Base-by-base conservation (phyloP, 2,797 vertebrate genomes). In the Gallinago nigripennis region DNA sequence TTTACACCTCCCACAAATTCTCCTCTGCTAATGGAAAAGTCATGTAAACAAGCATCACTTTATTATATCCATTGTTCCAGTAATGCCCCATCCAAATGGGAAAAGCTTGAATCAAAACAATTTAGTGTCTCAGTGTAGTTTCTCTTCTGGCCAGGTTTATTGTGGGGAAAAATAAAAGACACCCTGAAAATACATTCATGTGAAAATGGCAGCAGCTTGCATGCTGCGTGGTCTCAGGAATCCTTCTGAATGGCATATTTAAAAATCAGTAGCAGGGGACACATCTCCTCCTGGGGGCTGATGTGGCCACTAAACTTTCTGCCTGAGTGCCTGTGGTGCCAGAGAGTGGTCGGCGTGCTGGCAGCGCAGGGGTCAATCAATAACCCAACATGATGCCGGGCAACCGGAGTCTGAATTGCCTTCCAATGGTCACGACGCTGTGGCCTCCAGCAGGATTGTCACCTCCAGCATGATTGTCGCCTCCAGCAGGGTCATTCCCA, bases 1-100 rank as follows among this genome's bases (percentile, higher is more conserved):
- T 92, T 95, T 94, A 92, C 45, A 65, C 86, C 80, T 96, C 83
- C 88, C 68, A 85, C 93, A 96, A 96, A 96, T 94, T 87, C 65
- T 87, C 48, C n/a, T 84, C 53, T 82, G 78, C 78, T 96, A 95
- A 94, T 95, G 86, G 90, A 78, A 76, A 88, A 90, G 45, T 80
- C 48, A 57, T 76, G 86, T 89, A 92, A 86, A 88, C 96, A 86
- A 86, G 39, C 48, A 82, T 88, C 66, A 63, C 84, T 93, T 85
- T 96, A 85, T 95, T 83, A 76, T 37, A 54, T n/a, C 61, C 71
- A 45, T 83, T 80, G 88, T 54, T 65, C 23, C 75, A 56, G 43
- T 73, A 88, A 85, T 84, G 69, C 13, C 51, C 68, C 24, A 70
- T 94, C 56, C 60, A 75, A 94, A 79, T 54, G 81, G 68, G 75